Evolutionary conservation across 2,797 vertebrate genomes (phyloP), one percentile per base, ranked within the genome.

Genomic region (Ceryle rudis): DNA sequence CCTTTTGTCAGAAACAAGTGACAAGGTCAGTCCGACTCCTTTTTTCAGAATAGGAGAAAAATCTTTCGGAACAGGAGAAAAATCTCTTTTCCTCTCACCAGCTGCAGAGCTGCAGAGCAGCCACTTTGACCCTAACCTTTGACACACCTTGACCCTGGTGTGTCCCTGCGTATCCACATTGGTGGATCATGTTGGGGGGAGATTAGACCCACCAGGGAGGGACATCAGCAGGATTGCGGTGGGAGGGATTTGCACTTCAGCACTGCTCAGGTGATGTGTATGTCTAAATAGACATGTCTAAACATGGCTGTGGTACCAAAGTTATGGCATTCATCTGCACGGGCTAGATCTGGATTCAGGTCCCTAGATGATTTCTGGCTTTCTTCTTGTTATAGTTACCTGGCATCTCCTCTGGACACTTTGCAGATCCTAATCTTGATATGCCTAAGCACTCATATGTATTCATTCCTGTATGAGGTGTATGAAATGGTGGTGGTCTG

Each of bases 141-240:
- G 41, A 41, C 41, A 15, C 41, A 41, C 41, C 41, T 41, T 41
- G 41, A 26, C 20, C 42, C 33, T 41, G 19, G 2, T 42, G 14
- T 20, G 17, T 44, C 18, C 49, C 41, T 1, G 0, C 1, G 3
- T 44, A 49, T 39, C 46, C 6, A 1, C 35, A 70, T 42, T 0
- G 1, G 11, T 73, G 72, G 26, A 26, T 18, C 33, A 9, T 23
- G 31, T 11, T 0, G 0, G 10, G 20, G 20, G 17, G 12, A 47
- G 5, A 8, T 78, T 14, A 8, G 17, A 57, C 31, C 12, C 20
- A 41, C 14, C 2, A 4, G 15, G 22, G 17, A 4, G 15, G 22
- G 17, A 39, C 33, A 46, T 57, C 28, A 52, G 23, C 47, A 80
- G 61, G 17, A 46, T 23, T 46, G 29, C 5, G 13, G 19, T 33